Percentiles rank a stretch among this genome's conserved stretches.
Evolutionary conservation across 2,113 vertebrate genomes (phyloP).

Genomic region (Philantomba maxwellii): DNA sequence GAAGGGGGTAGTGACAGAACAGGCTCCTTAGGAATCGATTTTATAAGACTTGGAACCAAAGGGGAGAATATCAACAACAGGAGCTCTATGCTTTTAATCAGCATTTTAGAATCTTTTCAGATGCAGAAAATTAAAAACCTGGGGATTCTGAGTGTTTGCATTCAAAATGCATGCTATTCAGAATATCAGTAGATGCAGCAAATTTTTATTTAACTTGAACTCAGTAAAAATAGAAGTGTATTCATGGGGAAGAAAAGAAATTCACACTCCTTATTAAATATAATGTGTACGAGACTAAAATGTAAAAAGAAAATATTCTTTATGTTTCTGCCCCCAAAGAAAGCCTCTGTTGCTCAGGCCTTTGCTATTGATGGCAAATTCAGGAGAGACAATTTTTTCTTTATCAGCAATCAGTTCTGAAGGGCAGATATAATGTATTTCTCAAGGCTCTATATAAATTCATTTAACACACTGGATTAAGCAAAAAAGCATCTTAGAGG

Average conservation of each 20-base stretch:
- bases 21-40: neutral
- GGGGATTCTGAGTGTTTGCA: neutral
- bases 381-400: slow-evolving; percentile 35
- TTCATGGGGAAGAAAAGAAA: slow-evolving; percentile 32
- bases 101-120: slow-evolving; percentile 25
- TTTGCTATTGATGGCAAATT: slow-evolving; percentile 36
- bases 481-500: neutral
- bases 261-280: neutral
- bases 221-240: slow-evolving; percentile 36
- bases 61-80: neutral
- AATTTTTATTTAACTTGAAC: slow-evolving; percentile 37
- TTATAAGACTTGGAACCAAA: neutral
- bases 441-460: neutral
- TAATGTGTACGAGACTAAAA: slow-evolving; percentile 10
- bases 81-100: neutral
- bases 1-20: neutral
- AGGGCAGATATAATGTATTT: neutral
- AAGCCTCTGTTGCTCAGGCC: neutral
- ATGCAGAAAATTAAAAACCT: neutral
- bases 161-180: slow-evolving; percentile 27
- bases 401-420: neutral
- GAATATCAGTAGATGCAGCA: slow-evolving; percentile 31
- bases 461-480: neutral
- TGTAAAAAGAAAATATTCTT: slow-evolving; percentile 32
- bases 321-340: neutral